phyloP scores from a whole-genome alignment of 2,797 vertebrate genomes.

The Enteromius afrohamiltoni region DNA sequence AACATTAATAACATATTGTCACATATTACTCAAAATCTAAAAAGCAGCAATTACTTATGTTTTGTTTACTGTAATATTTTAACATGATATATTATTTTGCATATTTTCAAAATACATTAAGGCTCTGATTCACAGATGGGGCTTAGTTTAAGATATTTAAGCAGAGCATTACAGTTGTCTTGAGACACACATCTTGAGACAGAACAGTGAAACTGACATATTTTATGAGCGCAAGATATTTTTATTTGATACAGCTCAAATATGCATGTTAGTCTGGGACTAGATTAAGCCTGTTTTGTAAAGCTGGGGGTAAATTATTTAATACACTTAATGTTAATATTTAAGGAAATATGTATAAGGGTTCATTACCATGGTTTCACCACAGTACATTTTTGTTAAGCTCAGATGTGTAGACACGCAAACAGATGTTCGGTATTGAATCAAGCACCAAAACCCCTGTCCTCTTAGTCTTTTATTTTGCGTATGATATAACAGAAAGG shows the following conservation, averaged over 20 bases:
- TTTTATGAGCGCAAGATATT: too few species aligned
- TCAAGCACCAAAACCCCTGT: not conserved
- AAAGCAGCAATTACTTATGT: not conserved
- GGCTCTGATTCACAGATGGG: too few species aligned
- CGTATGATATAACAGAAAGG: constrained; percentile 24
- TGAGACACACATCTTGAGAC: too few species aligned
- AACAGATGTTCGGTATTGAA: constrained; percentile 3
- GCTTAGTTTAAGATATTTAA: too few species aligned
- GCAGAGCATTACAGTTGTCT: too few species aligned
- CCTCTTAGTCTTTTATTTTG: constrained; percentile 29
- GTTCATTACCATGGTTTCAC: not conserved
- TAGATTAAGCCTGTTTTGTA: too few species aligned
- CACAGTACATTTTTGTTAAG: not conserved
- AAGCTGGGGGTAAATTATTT: not conserved
- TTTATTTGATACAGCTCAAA: too few species aligned
- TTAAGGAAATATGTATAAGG: not conserved
- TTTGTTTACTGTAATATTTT: not conserved
- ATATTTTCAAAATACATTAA: not conserved
- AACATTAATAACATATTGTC: not conserved
- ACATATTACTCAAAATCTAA: not conserved
- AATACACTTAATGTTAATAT: not conserved
- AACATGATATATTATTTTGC: not conserved
- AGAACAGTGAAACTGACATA: too few species aligned
- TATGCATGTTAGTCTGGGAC: too few species aligned
- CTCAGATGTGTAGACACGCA: constrained; percentile 10